Percentiles rank a stretch among this genome's conserved stretches.
Evolutionary conservation across 2,113 vertebrate genomes (phyloP).

Genomic region (Nothocercus julius): DNA sequence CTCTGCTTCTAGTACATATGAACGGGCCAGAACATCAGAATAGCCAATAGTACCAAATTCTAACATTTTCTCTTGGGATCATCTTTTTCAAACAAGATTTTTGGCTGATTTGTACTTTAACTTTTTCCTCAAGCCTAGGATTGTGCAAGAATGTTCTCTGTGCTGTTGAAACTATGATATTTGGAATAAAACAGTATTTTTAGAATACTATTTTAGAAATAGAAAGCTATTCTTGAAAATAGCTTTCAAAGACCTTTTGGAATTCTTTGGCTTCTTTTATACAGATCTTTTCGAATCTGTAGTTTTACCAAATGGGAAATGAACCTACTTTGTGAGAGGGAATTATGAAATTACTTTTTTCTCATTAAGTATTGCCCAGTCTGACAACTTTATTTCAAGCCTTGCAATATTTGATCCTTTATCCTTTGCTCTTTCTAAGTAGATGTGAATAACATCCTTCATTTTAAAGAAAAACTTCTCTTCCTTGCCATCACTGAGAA

Average conservation of each 20-base stretch:
- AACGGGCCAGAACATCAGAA: background rate
- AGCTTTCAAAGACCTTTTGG: background rate
- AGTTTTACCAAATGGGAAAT: background rate
- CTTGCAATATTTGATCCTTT: slow-evolving; percentile 2
- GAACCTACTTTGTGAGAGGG: background rate
- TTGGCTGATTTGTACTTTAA: background rate
- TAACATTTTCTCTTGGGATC: background rate
- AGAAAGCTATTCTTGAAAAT: fast-evolving
- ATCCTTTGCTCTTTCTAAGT: background rate
- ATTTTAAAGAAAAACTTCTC: background rate
- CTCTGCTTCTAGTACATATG: background rate
- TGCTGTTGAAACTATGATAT: background rate
- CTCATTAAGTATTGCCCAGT: background rate
- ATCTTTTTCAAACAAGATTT: background rate
- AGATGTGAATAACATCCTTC: background rate
- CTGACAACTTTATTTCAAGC: background rate
- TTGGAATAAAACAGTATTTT: background rate
- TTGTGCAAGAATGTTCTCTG: background rate
- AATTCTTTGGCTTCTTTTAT: background rate
- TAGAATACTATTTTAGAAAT: no score
- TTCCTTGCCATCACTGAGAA: background rate
- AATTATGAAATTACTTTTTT: background rate
- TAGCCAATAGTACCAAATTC: background rate
- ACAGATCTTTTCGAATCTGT: background rate
- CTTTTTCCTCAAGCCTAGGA: background rate